Evolutionary conservation across 2,888 invertebrate genomes (phyloP), one percentile per base, ranked within the genome.

Genomic region (Empis stercorea): DNA sequence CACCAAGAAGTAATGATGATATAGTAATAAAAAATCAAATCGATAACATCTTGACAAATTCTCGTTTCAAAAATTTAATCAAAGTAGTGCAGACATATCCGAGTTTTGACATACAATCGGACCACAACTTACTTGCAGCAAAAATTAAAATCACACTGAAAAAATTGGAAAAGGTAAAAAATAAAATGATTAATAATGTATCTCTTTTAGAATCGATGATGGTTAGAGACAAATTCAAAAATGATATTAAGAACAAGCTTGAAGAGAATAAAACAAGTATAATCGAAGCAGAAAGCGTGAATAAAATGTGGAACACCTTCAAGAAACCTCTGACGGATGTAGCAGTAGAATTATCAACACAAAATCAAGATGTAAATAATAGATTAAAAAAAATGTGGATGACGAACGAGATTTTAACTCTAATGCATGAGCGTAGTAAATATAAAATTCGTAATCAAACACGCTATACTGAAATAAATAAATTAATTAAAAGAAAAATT

Each of bases 21-120:
- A 40, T 16, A n/a, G 14, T 46, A 9, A 32, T 45, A 9, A 36
- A 32, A 36, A 46, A 46, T 13, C 46, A 46, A 16, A 46, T 46
- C 11, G 41, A 45, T 15, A 30, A 38, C 11, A 45, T 45, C 11
- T n/a, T 45, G 5, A 14, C 30, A 11, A 40, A 30, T 13, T 36
- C 30, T 16, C 40, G 41, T 30, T 46, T 46, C 15, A 23, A 14
- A 14, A 40, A 39, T 27, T 10, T 17, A 3, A 20, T 46, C 2
- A 46, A 37, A 23, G 16, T 7, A 3, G 46, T 23, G 2, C 30
- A 38, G 16, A 30, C 46, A 1, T 46, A 27, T 13, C 40, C 39
- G 11, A 39, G 46, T 10, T 30, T 41, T 27, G 30, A 46, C 17
- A 30, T 46, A 1, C 15, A 30, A n/a, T 32, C 39, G 2, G 34